These are phyloP conservation scores for Aquatica leii DNA, from an alignment of 2,888 invertebrate genomes.

Conservation along the genomic window DNA sequence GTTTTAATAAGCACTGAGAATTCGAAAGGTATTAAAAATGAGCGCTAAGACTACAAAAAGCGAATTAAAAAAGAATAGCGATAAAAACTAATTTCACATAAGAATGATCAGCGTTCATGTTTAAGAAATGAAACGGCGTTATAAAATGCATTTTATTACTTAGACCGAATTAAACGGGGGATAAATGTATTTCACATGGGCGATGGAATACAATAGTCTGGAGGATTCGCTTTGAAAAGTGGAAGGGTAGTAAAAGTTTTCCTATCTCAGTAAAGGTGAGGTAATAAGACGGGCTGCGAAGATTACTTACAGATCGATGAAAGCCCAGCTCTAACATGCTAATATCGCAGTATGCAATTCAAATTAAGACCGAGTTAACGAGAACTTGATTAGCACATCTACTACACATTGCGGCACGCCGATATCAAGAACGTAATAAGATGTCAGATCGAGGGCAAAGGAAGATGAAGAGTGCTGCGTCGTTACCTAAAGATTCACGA, in stretches of 20 bases:
- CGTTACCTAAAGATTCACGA: conserved; percentile 41
- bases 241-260: conserved; percentile 42
- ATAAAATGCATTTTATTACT: conserved; percentile 21
- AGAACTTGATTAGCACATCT: conserved; percentile 58
- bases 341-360: conserved; percentile 58
- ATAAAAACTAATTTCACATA: conserved; percentile 1
- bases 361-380: conserved; percentile 57
- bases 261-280: conserved; percentile 42
- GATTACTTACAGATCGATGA: conserved; percentile 56
- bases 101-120: neutral
- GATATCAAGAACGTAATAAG: conserved; percentile 46
- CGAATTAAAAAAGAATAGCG: too few relatives aligned
- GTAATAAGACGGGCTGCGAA: conserved; percentile 49
- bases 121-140: neutral
- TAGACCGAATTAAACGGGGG: conserved; percentile 29
- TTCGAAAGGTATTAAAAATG: too few relatives aligned
- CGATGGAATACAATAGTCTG: conserved; percentile 38
- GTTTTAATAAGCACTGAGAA: too few relatives aligned
- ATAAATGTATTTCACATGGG: conserved; percentile 33
- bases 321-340: conserved; percentile 51
- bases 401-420: conserved; percentile 53
- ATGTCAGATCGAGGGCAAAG: conserved; percentile 41
- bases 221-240: conserved; percentile 43
- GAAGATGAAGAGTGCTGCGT: conserved; percentile 41
- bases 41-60: too few relatives aligned